Evolutionary conservation across 2,113 vertebrate genomes (phyloP).

Genomic region (Scomber japonicus): DNA sequence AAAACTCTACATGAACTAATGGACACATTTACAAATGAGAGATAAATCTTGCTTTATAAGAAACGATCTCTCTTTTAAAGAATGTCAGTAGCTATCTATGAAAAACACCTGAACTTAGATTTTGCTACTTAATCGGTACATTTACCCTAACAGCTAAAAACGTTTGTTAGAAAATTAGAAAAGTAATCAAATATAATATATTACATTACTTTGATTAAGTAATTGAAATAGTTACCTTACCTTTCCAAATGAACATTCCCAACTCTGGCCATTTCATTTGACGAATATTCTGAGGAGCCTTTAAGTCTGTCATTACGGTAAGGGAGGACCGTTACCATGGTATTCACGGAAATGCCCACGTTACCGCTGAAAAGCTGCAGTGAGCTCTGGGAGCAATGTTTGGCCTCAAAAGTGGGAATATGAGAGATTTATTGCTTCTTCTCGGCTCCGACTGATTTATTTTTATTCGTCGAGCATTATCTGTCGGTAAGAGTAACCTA

Average conservation of each 20-base stretch:
- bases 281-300: neutral
- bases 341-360: conserved; percentile 73
- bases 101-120: too few relatives aligned
- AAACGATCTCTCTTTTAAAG: too few relatives aligned
- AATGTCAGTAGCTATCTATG: too few relatives aligned
- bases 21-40: too few relatives aligned
- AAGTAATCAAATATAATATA: too few relatives aligned
- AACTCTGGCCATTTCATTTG: neutral
- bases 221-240: neutral
- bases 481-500: conserved; percentile 33
- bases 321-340: conserved; percentile 73
- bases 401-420: neutral
- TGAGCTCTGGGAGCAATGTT: conserved; percentile 8
- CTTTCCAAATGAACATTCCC: too few relatives aligned
- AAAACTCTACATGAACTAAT: too few relatives aligned
- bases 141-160: too few relatives aligned
- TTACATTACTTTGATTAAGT: too few relatives aligned
- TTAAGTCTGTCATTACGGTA: conserved; percentile 44
- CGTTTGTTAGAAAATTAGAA: too few relatives aligned
- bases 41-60: too few relatives aligned
- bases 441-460: neutral
- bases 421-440: neutral
- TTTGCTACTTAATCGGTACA: too few relatives aligned
- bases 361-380: conserved; percentile 25
- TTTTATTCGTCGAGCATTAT: neutral